Percentiles rank a stretch among this genome's conserved stretches.
phyloP scores from a whole-genome alignment of 2,113 vertebrate species.

The Tragelaphus imberbis region DNA sequence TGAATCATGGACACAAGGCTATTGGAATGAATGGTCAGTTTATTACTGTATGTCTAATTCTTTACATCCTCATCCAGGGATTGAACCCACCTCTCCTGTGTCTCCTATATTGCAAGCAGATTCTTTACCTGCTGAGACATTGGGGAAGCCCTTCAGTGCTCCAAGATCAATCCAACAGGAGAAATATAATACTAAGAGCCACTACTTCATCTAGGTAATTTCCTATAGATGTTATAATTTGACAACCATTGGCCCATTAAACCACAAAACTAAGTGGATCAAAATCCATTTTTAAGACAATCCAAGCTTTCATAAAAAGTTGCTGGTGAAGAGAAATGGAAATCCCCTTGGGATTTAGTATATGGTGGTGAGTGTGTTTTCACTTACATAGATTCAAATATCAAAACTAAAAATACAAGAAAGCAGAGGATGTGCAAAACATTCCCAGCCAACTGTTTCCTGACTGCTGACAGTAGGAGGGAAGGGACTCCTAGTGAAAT shows the following conservation, averaged over 20 bases:
- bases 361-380: not conserved
- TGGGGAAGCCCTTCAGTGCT: not conserved
- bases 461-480: not conserved
- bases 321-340: not conserved
- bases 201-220: not conserved
- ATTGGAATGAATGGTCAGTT: not conserved
- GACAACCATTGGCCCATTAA: not conserved
- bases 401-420: slow-evolving; percentile 48
- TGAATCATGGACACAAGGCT: not conserved
- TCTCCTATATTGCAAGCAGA: not conserved
- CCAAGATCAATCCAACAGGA: not conserved
- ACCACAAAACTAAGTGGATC: not conserved
- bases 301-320: slow-evolving; percentile 12
- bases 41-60: not conserved
- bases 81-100: not conserved
- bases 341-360: not conserved
- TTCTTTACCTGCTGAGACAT: not conserved
- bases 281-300: not conserved
- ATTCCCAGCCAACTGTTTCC: not conserved
- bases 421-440: slow-evolving; percentile 25
- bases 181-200: not conserved
- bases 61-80: not conserved
- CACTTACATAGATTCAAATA: slow-evolving; percentile 27
- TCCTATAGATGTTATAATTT: not conserved
- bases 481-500: slow-evolving; percentile 34